Percentiles rank a stretch among this genome's conserved stretches.
phyloP scores from a whole-genome alignment of 2,888 invertebrate species.

The Salpingus planirostris region DNA sequence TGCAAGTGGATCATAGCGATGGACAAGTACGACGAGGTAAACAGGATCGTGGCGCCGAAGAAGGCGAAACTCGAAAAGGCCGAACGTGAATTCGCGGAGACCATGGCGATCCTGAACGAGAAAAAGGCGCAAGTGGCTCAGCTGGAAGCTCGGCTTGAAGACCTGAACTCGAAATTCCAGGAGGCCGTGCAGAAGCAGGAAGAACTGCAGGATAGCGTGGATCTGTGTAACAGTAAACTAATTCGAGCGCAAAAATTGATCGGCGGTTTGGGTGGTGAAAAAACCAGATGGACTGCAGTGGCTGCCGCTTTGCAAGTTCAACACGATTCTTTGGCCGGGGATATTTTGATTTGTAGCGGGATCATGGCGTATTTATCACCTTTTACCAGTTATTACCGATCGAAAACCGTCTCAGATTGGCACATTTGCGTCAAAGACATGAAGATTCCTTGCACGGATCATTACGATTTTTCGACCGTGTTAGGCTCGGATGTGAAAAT shows the following conservation, averaged over 20 bases:
- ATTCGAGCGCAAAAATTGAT: constrained; percentile 80
- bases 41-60: constrained; percentile 77
- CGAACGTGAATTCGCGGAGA: constrained; percentile 70
- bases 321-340: constrained; percentile 79
- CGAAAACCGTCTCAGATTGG: constrained; percentile 60
- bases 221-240: constrained; percentile 75
- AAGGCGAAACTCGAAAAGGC: constrained; percentile 72
- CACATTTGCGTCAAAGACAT: constrained; percentile 51
- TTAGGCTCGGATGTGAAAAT: constrained; percentile 82
- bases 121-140: constrained; percentile 71
- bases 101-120: constrained; percentile 76
- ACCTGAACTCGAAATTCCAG: constrained; percentile 58
- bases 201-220: constrained; percentile 63
- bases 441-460: constrained; percentile 67
- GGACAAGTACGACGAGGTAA: constrained; percentile 80
- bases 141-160: constrained; percentile 67
- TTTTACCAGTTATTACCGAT: constrained; percentile 63
- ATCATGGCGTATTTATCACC: constrained; percentile 85
- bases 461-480: constrained; percentile 62
- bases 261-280: constrained; percentile 68
- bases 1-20: constrained; percentile 88
- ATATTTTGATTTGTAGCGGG: constrained; percentile 80
- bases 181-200: constrained; percentile 59
- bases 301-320: constrained; percentile 65
- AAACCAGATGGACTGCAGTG: constrained; percentile 71